Evolutionary conservation across 37 sponge, comb jelly and placozoan genomes (phyloP), one percentile per base, ranked within the genome.

Genomic region (Bolinopsis microptera): DNA sequence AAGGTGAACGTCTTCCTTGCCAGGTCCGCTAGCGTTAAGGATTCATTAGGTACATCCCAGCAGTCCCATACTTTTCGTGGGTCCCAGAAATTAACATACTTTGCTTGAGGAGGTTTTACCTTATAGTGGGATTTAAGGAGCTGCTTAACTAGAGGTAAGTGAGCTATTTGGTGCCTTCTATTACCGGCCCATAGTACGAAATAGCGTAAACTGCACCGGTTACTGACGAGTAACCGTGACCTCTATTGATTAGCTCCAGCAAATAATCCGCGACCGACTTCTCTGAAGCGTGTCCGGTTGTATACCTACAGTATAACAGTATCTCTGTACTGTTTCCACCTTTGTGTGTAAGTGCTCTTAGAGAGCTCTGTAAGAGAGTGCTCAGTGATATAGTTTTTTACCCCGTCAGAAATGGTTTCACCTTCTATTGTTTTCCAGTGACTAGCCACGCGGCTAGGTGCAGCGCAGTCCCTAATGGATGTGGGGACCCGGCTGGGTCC

Each of bases 401-500:
- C 74, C 27, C 27, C 74, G 2, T 30, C 27, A 70, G 74, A 30
- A 70, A 70, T n/a, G n/a, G n/a, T n/a, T n/a, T n/a, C 74, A 70
- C n/a, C 74, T 30, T 24, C 27, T 30, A 70, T 3, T 24, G 23
- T 25, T 70, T 70, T 30, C 74, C 74, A 30, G 23, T 30, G 3
- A 70, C 27, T 25, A 70, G 74, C 74, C 27, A 25, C 3, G 23
- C 3, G 2, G 8, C 5, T 30, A 70, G 74, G 74, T 70, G 74
- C 27, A 70, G 27, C 5, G 74, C 74, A 9, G 3, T 70, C 27
- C 74, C n/a, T 30, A 70, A 2, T 70, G 74, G 74, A 30, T 23
- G 74, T 27, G 28, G 23, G 74, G 23, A 27, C 26, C 74, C 74
- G n/a, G n/a, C n/a, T 70, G 74, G 74, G 74, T 70, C 74, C 74